Base-by-base conservation (phyloP, 2,888 invertebrate genomes). In the Laothoe populi region DNA sequence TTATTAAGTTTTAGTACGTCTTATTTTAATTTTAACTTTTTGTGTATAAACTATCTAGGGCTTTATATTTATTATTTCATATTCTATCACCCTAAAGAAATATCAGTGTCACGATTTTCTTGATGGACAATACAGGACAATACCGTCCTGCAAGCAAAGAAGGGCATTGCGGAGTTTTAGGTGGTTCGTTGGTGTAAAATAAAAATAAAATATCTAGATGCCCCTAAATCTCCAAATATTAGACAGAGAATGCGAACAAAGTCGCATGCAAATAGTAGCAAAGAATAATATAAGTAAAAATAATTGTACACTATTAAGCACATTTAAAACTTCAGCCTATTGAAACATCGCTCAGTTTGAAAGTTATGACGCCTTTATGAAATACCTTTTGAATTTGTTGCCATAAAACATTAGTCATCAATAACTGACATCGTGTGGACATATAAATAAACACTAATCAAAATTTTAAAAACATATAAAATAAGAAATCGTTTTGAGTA, bases 381-480 rank as follows among this genome's bases (percentile, higher is more conserved):
- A 53, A 53, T 35, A 19, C 53, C 53, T 53, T 53, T 53, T 31
- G 31, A 53, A 53, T 35, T 53, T 5, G 35, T 19, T 16, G 53
- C 19, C 16, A 35, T 31, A 53, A n/a, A 35, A 31, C 35, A 19
- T 53, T 35, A 35, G 35, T 53, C 53, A 53, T 53, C 19, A 53
- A 53, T 53, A 53, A 31, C 53, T 53, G 53, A 31, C 53, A 53
- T 8, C 11, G 31, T 53, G 53, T 53, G 31, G 53, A 53, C 31
- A 35, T 53, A 53, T 35, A 53, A 53, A 53, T 53, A 53, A 53
- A 35, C 35, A 53, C 53, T 53, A 53, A 53, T 53, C 53, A 35
- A 35, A 53, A 53, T 53, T 53, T 53, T 35, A 35, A 53, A 53
- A 53, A 53, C 35, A 53, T 53, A 53, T 53, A 53, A 13, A 35